These are phyloP conservation scores for Haliclona indistincta DNA, from an alignment of 37 sponge, comb jelly and placozoan genomes.

Conservation along the genomic window DNA sequence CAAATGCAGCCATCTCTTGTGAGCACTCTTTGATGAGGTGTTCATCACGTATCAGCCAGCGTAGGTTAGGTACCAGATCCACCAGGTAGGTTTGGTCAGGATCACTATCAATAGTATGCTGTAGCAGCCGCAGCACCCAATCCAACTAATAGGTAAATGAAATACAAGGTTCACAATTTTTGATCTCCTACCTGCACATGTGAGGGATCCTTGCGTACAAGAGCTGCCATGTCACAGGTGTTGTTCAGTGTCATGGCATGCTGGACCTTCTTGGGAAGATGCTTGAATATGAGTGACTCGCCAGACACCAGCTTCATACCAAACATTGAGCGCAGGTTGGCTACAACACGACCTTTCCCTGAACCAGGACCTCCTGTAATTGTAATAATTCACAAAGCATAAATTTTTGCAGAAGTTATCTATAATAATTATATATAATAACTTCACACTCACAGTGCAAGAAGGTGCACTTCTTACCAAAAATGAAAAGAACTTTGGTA, in stretches of 20 bases:
- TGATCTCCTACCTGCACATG: no score
- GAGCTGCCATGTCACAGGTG: slow-evolving; percentile 30
- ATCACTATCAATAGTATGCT: slow-evolving; percentile 31
- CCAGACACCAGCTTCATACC: slow-evolving; percentile 59
- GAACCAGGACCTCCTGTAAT: slow-evolving; percentile 77
- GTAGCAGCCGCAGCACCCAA: slow-evolving; percentile 65
- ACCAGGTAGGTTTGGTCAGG: slow-evolving; percentile 54
- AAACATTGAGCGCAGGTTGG: slow-evolving; percentile 67
- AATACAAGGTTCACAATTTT: no score
- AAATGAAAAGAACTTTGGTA: slow-evolving; percentile 30
- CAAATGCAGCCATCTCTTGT: slow-evolving; percentile 45
- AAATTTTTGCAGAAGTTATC: not conserved
- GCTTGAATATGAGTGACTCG: slow-evolving; percentile 55
- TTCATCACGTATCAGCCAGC: slow-evolving; percentile 56
- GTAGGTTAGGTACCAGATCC: slow-evolving; percentile 74
- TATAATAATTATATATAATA: no score
- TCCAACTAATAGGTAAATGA: no score
- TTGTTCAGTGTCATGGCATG: slow-evolving; percentile 18
- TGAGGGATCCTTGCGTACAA: slow-evolving; percentile 56
- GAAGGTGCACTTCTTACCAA: no score
- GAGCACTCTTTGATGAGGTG: slow-evolving; percentile 50
- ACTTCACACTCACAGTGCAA: no score
- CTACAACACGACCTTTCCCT: slow-evolving; percentile 66
- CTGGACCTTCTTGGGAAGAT: slow-evolving; percentile 64
- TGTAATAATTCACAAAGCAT: not conserved